A percentile compares a stretch with the other conserved stretches of the same genome.
Evolutionary conservation across 2,797 vertebrate species (phyloP).

Genomic region (Thunnus albacares): DNA sequence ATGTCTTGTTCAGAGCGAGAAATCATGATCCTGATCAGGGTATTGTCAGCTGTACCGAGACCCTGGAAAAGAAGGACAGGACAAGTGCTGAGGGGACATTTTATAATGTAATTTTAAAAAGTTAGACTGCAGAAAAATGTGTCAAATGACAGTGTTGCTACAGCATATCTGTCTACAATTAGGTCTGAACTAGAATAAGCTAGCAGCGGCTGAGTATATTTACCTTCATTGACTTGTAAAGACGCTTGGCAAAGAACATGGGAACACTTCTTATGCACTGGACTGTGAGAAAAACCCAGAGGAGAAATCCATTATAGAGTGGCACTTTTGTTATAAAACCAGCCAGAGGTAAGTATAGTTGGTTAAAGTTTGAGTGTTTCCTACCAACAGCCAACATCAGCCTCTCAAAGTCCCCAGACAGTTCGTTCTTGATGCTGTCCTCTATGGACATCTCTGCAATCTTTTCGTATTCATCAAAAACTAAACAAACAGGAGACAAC

Average conservation of each 20-base stretch:
- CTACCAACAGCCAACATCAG: constrained; percentile 96
- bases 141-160: neutral
- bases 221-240: constrained; percentile 99
- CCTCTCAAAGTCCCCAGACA: constrained; percentile 96
- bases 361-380: constrained; percentile 49
- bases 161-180: neutral
- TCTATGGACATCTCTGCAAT: constrained; percentile 91
- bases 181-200: neutral
- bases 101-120: neutral
- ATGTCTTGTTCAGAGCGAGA: constrained; percentile 95
- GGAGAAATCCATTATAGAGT: neutral
- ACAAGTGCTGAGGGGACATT: neutral
- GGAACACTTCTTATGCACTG: constrained; percentile 91
- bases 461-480: constrained; percentile 95
- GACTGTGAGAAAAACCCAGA: constrained; percentile 81
- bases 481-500: constrained; percentile 74
- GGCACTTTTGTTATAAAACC: neutral
- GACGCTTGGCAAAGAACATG: constrained; percentile 94
- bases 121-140: neutral
- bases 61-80: constrained; percentile 83
- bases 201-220: neutral
- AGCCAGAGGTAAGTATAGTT: neutral
- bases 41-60: constrained; percentile 96
- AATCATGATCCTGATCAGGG: constrained; percentile 97
- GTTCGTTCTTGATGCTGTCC: constrained; percentile 93